Evolutionary conservation across 92 coral and sea anemone genomes (phyloP).

Genomic region (Heteractis magnifica): DNA sequence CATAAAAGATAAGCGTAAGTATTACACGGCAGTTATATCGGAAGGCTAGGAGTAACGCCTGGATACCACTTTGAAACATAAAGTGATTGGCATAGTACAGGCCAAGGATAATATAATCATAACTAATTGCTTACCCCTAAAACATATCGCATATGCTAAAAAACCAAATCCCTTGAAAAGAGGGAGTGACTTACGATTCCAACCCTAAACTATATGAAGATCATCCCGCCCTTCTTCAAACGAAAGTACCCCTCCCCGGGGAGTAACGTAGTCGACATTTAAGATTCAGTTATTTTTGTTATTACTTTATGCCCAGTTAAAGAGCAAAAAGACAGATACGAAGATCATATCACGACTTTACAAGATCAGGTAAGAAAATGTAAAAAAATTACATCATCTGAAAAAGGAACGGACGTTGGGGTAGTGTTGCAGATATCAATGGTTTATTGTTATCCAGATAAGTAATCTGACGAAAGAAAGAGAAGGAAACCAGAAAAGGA

Average conservation of each 20-base stretch:
- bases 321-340: neutral
- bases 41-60: too few species aligned
- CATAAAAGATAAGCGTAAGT: slow-evolving; percentile 78
- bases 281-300: neutral
- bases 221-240: too few species aligned
- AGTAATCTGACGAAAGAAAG: slow-evolving; percentile 56
- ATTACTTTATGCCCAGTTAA: neutral
- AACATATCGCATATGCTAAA: too few species aligned
- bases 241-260: too few species aligned
- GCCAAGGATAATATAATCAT: too few species aligned
- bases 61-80: too few species aligned
- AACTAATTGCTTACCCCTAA: too few species aligned
- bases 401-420: neutral
- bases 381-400: neutral
- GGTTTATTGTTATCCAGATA: slow-evolving; percentile 46
- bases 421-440: neutral
- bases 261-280: too few species aligned
- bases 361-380: neutral
- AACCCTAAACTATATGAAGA: too few species aligned
- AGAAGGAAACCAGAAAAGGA: slow-evolving; percentile 60
- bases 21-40: neutral
- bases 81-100: too few species aligned
- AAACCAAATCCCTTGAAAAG: too few species aligned
- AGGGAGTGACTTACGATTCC: too few species aligned
- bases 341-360: neutral